phyloP scores from a whole-genome alignment of 1,140 invertebrate genomes.

The Batillaria attramentaria region DNA sequence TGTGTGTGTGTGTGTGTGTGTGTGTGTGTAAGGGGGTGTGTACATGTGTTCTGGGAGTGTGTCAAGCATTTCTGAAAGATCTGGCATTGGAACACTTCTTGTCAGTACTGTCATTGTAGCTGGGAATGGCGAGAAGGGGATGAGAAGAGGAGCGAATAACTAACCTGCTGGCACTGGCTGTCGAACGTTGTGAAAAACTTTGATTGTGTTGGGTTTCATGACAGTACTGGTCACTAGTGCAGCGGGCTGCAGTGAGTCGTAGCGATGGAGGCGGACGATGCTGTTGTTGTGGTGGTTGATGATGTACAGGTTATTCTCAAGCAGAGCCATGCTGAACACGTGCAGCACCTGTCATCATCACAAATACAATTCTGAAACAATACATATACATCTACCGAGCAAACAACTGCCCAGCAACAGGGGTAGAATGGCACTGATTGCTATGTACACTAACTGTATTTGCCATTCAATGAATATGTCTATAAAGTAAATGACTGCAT shows the following conservation, averaged over 20 bases:
- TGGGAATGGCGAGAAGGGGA: neutral
- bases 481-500: too few relatives aligned
- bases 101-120: neutral
- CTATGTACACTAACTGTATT: neutral
- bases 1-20: neutral
- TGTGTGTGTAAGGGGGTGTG: neutral
- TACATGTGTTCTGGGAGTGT: neutral
- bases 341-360: slow-evolving; percentile 75
- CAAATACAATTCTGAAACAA: neutral
- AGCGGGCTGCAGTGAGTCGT: slow-evolving; percentile 24
- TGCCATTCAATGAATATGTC: too few relatives aligned
- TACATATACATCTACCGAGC: neutral
- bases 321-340: slow-evolving; percentile 79
- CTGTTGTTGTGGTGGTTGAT: slow-evolving; percentile 40
- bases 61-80: neutral
- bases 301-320: slow-evolving; percentile 60
- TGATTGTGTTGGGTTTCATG: slow-evolving; percentile 82
- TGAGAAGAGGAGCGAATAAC: too few relatives aligned
- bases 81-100: neutral
- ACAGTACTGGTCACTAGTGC: slow-evolving; percentile 16
- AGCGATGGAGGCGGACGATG: slow-evolving; percentile 44
- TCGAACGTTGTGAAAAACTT: slow-evolving; percentile 75
- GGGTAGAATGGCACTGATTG: neutral
- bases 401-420: neutral
- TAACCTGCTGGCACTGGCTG: too few relatives aligned